Base-by-base conservation (phyloP, 2,797 vertebrate species). In the Sebastes hubbsi region DNA sequence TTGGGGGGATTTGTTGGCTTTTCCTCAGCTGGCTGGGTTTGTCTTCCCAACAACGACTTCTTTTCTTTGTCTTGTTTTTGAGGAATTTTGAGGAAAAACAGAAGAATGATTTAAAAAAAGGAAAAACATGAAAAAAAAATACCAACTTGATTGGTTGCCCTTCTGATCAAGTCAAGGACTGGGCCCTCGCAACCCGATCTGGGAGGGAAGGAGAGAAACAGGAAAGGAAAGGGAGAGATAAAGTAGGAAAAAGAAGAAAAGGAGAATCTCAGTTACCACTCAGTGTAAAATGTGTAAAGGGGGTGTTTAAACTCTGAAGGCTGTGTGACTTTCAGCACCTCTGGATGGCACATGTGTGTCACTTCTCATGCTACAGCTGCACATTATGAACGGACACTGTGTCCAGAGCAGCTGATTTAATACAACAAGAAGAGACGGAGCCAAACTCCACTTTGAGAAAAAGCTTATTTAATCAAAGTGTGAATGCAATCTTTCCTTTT, bases 131-230 rank as follows among this genome's bases (percentile, higher is more conserved):
- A 75, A 71, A 84, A 79, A 82, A 78, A 90, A 83, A 91, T 90
- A 91, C 87, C 83, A 91, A 90, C 90, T 94, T 91, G 88, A 93
- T 86, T 91, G 87, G 86, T 91, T 89, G 90, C 86, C 89, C 89
- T 66, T 93, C 88, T 90, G 89, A 93, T 95, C 94, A 95, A 90
- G 94, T 93, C 94, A 95, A 93, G 92, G 92, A 93, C 85, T 94
- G 94, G 88, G 92, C 90, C 91, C 92, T 94, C 79, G 92, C 93
- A 84, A 94, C 92, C 93, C 92, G 94, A 94, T 95, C 95, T 96
- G 93, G 93, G 85, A 92, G 93, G 84, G 83, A 87, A 93, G 82
- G 70, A 90, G 54, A 89, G 78, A 78, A 54, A 20, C 46, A 68
- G 70, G 60, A 68, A 36, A 58, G 75, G 74, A 84, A 78, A 52